Evolutionary conservation across 2,797 vertebrate genomes (phyloP).

Genomic region (Intellagama lesueurii): DNA sequence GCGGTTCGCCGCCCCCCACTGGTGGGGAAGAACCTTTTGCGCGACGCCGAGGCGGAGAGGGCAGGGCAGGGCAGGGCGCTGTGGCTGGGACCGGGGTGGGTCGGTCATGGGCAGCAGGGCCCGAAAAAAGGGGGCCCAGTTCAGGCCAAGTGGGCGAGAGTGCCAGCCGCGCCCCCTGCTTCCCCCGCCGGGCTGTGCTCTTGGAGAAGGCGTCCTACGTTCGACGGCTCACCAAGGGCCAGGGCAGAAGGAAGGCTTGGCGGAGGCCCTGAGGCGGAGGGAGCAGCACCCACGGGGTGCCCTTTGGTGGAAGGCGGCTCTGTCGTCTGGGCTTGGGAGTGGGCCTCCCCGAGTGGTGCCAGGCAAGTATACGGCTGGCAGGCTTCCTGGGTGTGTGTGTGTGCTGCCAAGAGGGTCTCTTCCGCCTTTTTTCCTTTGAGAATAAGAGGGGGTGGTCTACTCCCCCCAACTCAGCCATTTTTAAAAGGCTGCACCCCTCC

Average conservation of each 20-base stretch:
- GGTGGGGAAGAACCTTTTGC: background rate
- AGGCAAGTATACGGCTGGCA: no score
- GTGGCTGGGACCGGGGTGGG: background rate
- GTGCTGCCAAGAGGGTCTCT: background rate
- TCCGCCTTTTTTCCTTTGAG: background rate
- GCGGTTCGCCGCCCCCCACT: background rate
- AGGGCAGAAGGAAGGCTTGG: no score
- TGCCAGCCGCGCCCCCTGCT: background rate
- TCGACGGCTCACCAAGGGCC: no score
- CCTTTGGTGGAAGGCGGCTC: no score
- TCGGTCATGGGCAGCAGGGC: background rate
- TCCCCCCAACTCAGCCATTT: no score
- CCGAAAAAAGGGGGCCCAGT: background rate
- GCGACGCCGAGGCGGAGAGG: no score
- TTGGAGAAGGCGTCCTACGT: background rate
- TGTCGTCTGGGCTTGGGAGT: no score
- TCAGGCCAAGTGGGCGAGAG: background rate
- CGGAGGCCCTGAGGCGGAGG: fast-evolving
- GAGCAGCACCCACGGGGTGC: background rate
- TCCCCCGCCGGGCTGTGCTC: background rate
- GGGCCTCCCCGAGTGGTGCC: no score
- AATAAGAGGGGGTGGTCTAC: no score
- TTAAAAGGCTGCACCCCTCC: no score
- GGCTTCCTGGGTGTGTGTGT: no score
- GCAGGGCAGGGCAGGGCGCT: background rate